Evolutionary conservation across 2,888 invertebrate genomes (phyloP), one percentile per base, ranked within the genome.

Genomic region (Tipula unca): DNA sequence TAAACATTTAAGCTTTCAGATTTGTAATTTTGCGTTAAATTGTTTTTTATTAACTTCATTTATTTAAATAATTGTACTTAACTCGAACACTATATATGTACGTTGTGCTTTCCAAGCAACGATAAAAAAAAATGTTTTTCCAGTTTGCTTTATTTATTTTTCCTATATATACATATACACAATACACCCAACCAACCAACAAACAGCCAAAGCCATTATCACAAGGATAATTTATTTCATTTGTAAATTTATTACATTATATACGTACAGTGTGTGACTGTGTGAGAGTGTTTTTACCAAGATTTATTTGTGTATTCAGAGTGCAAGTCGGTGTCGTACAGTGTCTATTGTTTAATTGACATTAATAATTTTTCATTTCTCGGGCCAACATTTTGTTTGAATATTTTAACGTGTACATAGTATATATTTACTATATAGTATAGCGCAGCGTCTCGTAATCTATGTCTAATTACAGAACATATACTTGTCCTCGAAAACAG

Each of bases 1-100:
- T 69, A 69, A 69, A 69, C 25, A 69, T 69, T 69, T 69, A 69
- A 69, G 69, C 69, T 69, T 69, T 69, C 69, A 69, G 69, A 69
- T 69, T 69, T 69, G 69, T 69, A 69, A 69, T 69, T 69, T 69
- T 25, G 69, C 69, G 69, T 69, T 69, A 69, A 69, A 69, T 69
- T 69, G 69, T 69, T 69, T 69, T 69, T 69, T 69, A 69, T 69
- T 69, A 69, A 69, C 25, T 69, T 69, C 69, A 69, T 69, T 69
- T 69, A 69, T 69, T 69, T 69, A 69, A 69, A 69, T 69, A 69
- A 69, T 69, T 69, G 69, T 69, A 69, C 69, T 25, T 69, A 69
- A 25, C 25, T 69, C 20, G 48, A 48, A 48, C 48, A 69, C 69
- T 69, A 13, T 17, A 17, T 54, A 17, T 42, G 48, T 17, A 17